Percentiles rank a stretch among this genome's conserved stretches.
phyloP scores from a whole-genome alignment of 2,113 vertebrate genomes.

The Brachirus orientalis region DNA sequence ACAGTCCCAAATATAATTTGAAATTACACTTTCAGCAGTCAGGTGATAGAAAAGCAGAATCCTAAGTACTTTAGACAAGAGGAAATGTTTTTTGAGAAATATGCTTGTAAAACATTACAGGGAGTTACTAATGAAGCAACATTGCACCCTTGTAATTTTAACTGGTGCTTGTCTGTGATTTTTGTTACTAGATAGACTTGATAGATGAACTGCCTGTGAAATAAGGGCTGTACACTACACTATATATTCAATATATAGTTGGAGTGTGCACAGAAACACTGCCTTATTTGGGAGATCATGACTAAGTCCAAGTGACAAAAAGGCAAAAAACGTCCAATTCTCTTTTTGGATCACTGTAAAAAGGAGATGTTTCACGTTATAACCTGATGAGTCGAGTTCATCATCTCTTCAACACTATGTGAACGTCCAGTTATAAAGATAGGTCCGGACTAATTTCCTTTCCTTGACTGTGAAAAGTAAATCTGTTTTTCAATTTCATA shows the following conservation, averaged over 20 bases:
- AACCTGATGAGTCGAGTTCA: not conserved
- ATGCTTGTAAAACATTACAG: too few species aligned
- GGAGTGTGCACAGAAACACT: too few species aligned
- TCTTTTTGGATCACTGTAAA: slow-evolving; percentile 3
- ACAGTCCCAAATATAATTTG: too few species aligned
- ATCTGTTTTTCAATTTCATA: slow-evolving; percentile 57
- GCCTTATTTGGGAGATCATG: not conserved
- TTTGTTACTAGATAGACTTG: not conserved
- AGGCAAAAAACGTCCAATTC: not conserved
- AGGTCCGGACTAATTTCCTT: slow-evolving; percentile 10
- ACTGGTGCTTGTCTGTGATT: too few species aligned
- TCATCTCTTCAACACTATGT: slow-evolving; percentile 1
- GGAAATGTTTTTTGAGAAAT: too few species aligned
- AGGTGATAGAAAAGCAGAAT: too few species aligned
- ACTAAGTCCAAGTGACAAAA: not conserved
- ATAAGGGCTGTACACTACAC: too few species aligned
- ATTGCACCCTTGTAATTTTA: too few species aligned
- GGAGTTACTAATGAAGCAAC: too few species aligned
- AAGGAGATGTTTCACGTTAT: slow-evolving; percentile 7
- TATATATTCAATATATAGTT: too few species aligned
- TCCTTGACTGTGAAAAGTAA: slow-evolving; percentile 47
- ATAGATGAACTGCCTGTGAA: not conserved
- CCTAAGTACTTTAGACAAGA: too few species aligned
- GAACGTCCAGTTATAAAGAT: slow-evolving; percentile 5
- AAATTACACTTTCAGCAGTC: too few species aligned